Evolutionary conservation across 2,113 vertebrate species (phyloP).

Genomic region (Pterocles gutturalis): DNA sequence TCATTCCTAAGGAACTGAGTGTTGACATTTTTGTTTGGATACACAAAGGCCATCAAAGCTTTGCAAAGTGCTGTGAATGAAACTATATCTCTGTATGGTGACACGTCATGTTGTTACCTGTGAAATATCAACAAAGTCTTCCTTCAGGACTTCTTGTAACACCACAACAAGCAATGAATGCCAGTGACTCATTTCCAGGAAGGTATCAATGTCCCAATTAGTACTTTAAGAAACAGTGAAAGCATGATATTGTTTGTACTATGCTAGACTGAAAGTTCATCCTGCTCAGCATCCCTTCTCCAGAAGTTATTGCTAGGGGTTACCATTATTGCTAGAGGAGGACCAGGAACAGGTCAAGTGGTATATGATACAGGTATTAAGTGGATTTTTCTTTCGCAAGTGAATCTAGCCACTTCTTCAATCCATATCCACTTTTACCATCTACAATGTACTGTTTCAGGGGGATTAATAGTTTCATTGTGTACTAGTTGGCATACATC

Average conservation of each 20-base stretch:
- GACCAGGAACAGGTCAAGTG: background rate
- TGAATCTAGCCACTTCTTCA: background rate
- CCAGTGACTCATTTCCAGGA: background rate
- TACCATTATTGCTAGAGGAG: background rate
- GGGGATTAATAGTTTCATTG: background rate
- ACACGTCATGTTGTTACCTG: accelerated
- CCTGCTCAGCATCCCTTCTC: background rate
- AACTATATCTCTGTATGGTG: background rate
- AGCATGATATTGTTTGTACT: accelerated
- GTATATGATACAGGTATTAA: accelerated
- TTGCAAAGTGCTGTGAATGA: background rate
- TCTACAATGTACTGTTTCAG: background rate
- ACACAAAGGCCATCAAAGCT: background rate
- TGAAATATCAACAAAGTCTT: background rate
- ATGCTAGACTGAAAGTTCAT: background rate
- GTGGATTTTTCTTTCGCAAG: background rate
- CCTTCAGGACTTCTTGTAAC: background rate
- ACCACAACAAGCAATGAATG: accelerated
- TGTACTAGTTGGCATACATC: background rate
- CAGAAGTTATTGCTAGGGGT: background rate
- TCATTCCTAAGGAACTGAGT: background rate
- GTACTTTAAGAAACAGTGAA: background rate
- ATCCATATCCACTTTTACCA: background rate
- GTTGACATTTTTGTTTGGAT: background rate
- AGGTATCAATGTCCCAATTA: accelerated